Conservation (phyloP, 1,140 invertebrate genomes). For the Gerris buenoi region DNA sequence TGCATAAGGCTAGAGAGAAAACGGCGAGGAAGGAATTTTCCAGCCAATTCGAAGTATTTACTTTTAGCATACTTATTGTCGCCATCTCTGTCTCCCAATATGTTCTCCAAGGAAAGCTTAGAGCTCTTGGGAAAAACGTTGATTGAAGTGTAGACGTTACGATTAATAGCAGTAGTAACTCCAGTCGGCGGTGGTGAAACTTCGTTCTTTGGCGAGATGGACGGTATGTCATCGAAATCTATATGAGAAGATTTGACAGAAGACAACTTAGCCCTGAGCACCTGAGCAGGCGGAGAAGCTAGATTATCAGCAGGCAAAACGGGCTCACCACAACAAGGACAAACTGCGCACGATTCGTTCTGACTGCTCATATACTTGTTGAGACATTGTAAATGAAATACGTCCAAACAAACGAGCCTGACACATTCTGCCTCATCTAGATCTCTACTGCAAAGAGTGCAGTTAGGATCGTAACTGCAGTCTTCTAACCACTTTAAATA, state of each 20-base stretch:
- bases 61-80: neutral
- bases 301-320: neutral
- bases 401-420: conserved; percentile 54
- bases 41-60: neutral
- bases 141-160: neutral
- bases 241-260: neutral
- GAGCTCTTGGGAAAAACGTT: neutral
- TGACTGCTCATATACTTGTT: neutral
- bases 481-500: conserved; percentile 96
- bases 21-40: neutral
- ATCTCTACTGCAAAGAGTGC: conserved; percentile 66
- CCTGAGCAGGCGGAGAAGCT: neutral
- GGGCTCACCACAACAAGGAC: neutral
- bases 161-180: neutral
- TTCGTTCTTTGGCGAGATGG: neutral
- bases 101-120: neutral
- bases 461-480: conserved; percentile 85
- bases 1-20: neutral
- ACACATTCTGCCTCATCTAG: conserved; percentile 73
- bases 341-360: neutral
- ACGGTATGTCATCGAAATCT: neutral
- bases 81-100: neutral
- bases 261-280: neutral
- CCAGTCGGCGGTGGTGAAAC: neutral
- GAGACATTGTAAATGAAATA: neutral